Percentiles rank a stretch among this genome's conserved stretches.
These are phyloP conservation scores for Drosophila orosa DNA, from an alignment of 1,140 invertebrate species.

Conservation along the genomic window DNA sequence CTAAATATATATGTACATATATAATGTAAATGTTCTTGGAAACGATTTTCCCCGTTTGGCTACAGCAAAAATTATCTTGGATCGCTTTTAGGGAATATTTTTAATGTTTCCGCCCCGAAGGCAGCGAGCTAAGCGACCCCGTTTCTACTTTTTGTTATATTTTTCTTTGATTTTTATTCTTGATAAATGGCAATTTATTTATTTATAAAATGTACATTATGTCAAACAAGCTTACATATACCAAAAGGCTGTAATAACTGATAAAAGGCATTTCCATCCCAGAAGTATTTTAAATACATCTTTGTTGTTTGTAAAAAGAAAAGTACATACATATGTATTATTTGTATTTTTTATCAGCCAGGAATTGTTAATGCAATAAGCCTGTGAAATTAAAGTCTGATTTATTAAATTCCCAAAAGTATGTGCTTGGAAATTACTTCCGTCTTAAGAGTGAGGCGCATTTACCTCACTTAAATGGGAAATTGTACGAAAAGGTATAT, in stretches of 20 bases:
- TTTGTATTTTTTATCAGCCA: not conserved
- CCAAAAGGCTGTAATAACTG: too few relatives aligned
- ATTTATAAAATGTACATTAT: not conserved
- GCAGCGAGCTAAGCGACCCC: constrained; percentile 5
- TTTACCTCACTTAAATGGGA: not conserved
- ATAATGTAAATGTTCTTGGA: constrained; percentile 65
- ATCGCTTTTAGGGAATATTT: constrained; percentile 31
- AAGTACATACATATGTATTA: not conserved
- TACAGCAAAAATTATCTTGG: constrained; percentile 26
- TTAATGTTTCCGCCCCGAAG: constrained; percentile 13
- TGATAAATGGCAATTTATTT: constrained; percentile 8
- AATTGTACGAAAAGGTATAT: not conserved
- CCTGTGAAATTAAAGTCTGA: not conserved
- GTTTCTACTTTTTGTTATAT: constrained; percentile 11
- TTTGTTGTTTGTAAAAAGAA: not conserved
- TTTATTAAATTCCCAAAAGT: not conserved
- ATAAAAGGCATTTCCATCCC: not conserved
- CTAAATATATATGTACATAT: constrained; percentile 20
- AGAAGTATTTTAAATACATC: not conserved
- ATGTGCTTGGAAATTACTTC: not conserved
- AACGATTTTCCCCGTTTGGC: constrained; percentile 15
- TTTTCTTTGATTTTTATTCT: constrained; percentile 3
- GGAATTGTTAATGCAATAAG: not conserved
- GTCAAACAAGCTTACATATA: not conserved
- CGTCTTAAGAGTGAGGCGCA: not conserved